Evolutionary conservation across 2,888 invertebrate species (phyloP), one percentile per base, ranked within the genome.

Genomic region (Melanargia galathea): DNA sequence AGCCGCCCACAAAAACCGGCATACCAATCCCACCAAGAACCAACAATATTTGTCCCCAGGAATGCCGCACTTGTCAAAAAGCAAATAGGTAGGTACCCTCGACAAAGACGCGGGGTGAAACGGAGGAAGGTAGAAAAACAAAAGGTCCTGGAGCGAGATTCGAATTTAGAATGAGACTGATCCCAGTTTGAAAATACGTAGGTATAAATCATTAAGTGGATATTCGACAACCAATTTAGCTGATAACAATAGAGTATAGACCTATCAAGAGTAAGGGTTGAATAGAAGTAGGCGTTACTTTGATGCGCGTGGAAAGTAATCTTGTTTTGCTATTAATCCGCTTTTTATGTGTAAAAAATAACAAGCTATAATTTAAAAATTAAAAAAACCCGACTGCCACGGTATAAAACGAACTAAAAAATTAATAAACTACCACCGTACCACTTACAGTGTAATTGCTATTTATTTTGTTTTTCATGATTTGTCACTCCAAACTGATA

Each of bases 51-150:
- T 86, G 85, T 83, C 79, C 79, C 81, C 72, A 75, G 75, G 81
- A 78, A 86, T 85, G 82, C 69, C 73, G 80, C 86, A 87, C 87
- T 86, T 86, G 87, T 86, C 86, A 81, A 80, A 88, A 82, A 87
- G 82, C 85, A 90, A 90, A 90, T 81, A 88, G n/a, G 30, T 8
- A 30, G 8, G 8, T 30, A 18, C 80, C 79, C 80, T 73, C 75
- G 77, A 85, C 86, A 86, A 86, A 83, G 85, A 81, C 72, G 72
- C 76, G 70, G 77, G 52, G 56, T 11, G 3, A 38, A 73, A 79
- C 77, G 79, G 77, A 78, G 76, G 80, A 82, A 85, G 82, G 80
- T 77, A 78, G 80, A 81, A 82, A 83, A 85, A 87, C 84, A 87
- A 86, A 86, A 83, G 83, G 73, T 26, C 71, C 70, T n/a, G 70